These are phyloP conservation scores for Isurus oxyrinchus DNA, from an alignment of 2,113 vertebrate genomes.

Conservation along the genomic window DNA sequence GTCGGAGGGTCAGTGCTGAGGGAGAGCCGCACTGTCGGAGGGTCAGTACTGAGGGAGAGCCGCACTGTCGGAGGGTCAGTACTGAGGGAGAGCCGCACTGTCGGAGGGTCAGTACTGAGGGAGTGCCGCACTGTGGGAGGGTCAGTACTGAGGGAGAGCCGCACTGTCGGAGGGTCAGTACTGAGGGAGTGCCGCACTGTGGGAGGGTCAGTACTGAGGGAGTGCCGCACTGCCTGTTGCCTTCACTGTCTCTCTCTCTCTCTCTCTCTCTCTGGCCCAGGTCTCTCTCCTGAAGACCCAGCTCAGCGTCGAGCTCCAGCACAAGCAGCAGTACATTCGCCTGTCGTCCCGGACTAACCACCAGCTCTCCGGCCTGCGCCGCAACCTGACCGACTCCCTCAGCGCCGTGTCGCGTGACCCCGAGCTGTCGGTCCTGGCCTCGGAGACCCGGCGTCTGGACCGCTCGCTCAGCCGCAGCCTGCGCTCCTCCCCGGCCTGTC, in stretches of 20 bases:
- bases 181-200: background rate
- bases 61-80: too few species aligned
- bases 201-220: too few species aligned
- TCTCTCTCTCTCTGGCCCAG: background rate
- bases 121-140: too few species aligned
- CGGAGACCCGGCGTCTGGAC: background rate
- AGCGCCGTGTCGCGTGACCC: background rate
- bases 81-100: too few species aligned
- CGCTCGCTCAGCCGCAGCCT: background rate
- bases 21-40: too few species aligned
- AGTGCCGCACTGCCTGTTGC: rapidly evolving
- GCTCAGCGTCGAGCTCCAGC: background rate
- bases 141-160: too few species aligned
- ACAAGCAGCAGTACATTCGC: background rate
- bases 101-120: too few species aligned
- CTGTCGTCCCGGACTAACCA: background rate
- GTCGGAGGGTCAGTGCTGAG: too few species aligned
- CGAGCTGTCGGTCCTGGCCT: background rate
- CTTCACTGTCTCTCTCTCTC: too few species aligned
- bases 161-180: too few species aligned
- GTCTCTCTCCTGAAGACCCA: background rate
- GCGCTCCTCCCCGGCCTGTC: background rate
- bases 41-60: too few species aligned
- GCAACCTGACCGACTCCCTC: background rate
- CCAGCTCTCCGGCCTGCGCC: background rate